phyloP scores from a whole-genome alignment of 2,113 vertebrate genomes.

The Zingel zingel region DNA sequence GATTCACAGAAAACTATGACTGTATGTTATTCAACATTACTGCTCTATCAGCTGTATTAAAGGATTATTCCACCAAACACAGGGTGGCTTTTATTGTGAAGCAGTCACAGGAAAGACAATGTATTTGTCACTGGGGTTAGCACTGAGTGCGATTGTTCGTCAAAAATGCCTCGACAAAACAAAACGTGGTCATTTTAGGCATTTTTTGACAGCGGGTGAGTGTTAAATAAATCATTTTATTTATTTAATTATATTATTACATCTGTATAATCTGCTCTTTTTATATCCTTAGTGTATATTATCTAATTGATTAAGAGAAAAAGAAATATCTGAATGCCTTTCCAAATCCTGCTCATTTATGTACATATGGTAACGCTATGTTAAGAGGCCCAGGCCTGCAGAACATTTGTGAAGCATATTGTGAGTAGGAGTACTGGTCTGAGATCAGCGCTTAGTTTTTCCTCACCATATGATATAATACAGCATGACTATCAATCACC shows the following conservation, averaged over 20 bases:
- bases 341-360: not conserved
- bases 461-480: constrained; percentile 31
- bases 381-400: constrained; percentile 13
- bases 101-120: no score
- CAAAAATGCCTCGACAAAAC: no score
- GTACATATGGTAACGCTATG: constrained; percentile 8
- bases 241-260: no score
- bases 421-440: constrained; percentile 55
- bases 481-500: constrained; percentile 45
- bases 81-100: no score
- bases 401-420: constrained; percentile 55
- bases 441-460: constrained; percentile 40
- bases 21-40: not conserved
- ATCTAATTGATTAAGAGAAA: not conserved
- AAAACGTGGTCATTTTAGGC: not conserved
- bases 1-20: not conserved
- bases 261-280: not conserved
- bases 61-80: no score
- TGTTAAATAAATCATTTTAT: not conserved
- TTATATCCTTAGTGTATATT: not conserved
- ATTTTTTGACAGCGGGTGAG: not conserved
- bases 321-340: not conserved
- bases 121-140: no score
- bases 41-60: no score
- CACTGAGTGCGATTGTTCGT: no score